Evolutionary conservation across 2,888 invertebrate species (phyloP).

Genomic region (Catocala fraxini): DNA sequence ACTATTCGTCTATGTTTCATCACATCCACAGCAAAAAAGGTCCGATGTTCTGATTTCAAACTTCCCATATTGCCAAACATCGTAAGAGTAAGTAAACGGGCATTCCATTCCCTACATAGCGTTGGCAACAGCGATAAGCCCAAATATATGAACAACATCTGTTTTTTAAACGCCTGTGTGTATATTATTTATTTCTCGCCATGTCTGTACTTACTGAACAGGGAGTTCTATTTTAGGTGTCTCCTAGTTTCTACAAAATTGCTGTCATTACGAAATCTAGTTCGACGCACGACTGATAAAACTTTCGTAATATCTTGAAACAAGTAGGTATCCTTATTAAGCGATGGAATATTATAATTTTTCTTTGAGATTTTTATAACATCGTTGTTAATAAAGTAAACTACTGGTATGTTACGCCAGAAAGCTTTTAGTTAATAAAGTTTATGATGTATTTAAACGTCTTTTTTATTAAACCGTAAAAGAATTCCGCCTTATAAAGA

Average conservation of each 20-base stretch:
- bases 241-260: slow-evolving; percentile 60
- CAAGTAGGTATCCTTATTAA: slow-evolving; percentile 39
- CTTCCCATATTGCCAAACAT: slow-evolving; percentile 57
- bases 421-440: slow-evolving; percentile 43
- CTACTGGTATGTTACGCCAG: slow-evolving; percentile 20
- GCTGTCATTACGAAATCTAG: slow-evolving; percentile 27
- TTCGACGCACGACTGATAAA: slow-evolving; percentile 12
- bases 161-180: slow-evolving; percentile 65
- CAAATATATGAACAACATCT: slow-evolving; percentile 66
- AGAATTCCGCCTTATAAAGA: slow-evolving; percentile 32
- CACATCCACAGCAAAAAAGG: too few species aligned
- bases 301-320: slow-evolving; percentile 27
- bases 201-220: slow-evolving; percentile 52
- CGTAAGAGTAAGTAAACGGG: slow-evolving; percentile 53
- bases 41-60: slow-evolving; percentile 32
- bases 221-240: slow-evolving; percentile 68
- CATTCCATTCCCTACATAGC: slow-evolving; percentile 45
- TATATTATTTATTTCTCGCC: slow-evolving; percentile 59
- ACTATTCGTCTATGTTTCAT: too few species aligned
- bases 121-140: slow-evolving; percentile 49
- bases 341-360: slow-evolving; percentile 28
- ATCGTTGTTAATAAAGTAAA: slow-evolving; percentile 22
- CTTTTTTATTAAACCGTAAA: slow-evolving; percentile 39
- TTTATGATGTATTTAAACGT: slow-evolving; percentile 49
- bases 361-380: slow-evolving; percentile 33